These are phyloP conservation scores for Morelia viridis DNA, from an alignment of 2,797 vertebrate species.

Conservation along the genomic window DNA sequence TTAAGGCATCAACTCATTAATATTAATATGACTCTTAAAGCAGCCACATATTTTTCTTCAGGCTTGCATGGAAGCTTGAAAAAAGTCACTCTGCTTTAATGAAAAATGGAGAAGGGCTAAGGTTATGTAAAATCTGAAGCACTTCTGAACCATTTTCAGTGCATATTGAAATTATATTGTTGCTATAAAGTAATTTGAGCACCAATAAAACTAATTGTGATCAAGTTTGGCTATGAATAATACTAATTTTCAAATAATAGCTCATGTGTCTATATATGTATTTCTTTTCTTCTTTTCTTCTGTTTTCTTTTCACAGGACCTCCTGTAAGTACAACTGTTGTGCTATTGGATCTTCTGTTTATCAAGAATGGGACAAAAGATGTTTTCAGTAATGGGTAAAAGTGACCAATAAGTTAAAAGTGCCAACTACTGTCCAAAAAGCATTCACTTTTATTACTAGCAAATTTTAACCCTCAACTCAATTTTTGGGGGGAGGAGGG, in stretches of 20 bases:
- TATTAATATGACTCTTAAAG: neutral
- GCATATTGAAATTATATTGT: neutral
- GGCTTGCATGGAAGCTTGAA: no score
- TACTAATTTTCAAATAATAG: slow-evolving; percentile 21
- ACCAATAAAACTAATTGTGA: neutral
- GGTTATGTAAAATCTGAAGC: neutral
- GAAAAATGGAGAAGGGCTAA: neutral
- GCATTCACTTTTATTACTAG: slow-evolving; percentile 27
- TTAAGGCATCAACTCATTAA: neutral
- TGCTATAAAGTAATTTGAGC: neutral
- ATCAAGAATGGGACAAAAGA: slow-evolving; percentile 62
- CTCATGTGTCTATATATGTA: slow-evolving; percentile 23
- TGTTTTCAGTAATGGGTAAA: slow-evolving; percentile 60
- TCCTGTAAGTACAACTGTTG: slow-evolving; percentile 90
- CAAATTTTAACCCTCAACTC: neutral
- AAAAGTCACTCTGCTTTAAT: neutral
- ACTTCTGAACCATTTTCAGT: neutral
- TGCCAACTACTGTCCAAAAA: slow-evolving; percentile 32
- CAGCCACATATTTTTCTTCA: neutral
- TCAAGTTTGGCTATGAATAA: slow-evolving; percentile 41
- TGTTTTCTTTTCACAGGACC: slow-evolving; percentile 80
- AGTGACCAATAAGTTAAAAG: slow-evolving; percentile 36
- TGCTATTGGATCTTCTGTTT: slow-evolving; percentile 59
- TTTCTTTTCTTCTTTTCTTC: slow-evolving; percentile 56
- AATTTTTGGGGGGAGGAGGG: neutral